A percentile compares a stretch with the other conserved stretches of the same genome.
phyloP scores from a whole-genome alignment of 1,140 invertebrate species.

The Leptinotarsa defecta region DNA sequence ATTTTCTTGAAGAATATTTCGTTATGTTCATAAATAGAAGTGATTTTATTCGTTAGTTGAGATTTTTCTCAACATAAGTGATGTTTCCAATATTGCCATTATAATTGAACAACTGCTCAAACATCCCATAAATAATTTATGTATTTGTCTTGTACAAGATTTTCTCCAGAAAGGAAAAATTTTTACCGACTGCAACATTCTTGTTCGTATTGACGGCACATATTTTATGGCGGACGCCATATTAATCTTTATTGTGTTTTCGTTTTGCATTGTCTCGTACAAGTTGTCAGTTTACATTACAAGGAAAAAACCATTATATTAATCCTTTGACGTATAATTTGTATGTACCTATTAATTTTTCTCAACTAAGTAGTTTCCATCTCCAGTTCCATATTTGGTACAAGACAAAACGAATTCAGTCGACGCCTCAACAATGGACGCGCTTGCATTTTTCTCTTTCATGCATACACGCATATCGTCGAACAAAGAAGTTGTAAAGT shows the following conservation, averaged over 20 bases:
- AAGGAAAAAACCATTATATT: background rate
- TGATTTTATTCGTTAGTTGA: no score
- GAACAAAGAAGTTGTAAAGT: constrained; percentile 26
- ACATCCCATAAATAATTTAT: background rate
- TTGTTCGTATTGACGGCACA: constrained; percentile 4
- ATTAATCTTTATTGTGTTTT: constrained; percentile 1
- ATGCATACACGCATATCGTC: constrained; percentile 15
- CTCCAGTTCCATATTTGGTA: constrained; percentile 14
- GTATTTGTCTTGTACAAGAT: background rate
- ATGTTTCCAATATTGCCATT: no score
- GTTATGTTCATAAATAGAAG: no score
- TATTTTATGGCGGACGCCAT: background rate
- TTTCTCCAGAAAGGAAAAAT: background rate
- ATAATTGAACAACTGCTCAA: background rate
- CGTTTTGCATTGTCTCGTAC: constrained; percentile 2
- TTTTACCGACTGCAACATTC: background rate
- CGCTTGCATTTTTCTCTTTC: background rate
- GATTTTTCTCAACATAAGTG: no score
- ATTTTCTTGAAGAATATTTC: no score
- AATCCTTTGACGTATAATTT: constrained; percentile 4
- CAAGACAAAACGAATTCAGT: constrained; percentile 11
- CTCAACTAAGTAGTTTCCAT: background rate
- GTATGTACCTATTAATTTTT: constrained; percentile 6
- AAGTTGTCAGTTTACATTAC: background rate
- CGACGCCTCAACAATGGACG: constrained; percentile 16